These are phyloP conservation scores for Thereva unica DNA, from an alignment of 2,888 invertebrate genomes.

Conservation along the genomic window DNA sequence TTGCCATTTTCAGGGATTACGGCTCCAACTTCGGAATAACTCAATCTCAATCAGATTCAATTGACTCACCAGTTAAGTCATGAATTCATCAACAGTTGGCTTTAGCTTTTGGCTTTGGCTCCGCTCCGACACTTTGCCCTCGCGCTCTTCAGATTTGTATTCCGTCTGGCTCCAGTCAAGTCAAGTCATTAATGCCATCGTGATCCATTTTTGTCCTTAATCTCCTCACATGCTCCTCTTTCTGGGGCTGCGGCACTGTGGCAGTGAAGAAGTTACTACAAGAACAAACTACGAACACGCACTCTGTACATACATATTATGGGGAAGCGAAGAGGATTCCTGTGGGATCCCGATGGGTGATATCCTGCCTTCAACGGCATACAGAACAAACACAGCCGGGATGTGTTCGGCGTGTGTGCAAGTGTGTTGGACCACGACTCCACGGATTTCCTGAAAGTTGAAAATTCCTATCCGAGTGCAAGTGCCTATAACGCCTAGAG, in stretches of 20 bases:
- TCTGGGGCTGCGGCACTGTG: background rate
- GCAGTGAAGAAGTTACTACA: background rate
- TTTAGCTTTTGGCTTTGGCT: constrained; percentile 3
- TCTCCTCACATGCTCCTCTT: constrained; percentile 4
- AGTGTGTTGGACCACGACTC: too few species aligned
- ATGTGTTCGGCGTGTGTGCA: too few species aligned
- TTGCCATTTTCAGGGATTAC: constrained; percentile 29
- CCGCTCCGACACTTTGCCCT: constrained; percentile 1
- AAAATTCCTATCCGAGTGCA: background rate
- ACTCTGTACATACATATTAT: too few species aligned
- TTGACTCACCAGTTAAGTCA: constrained; percentile 7
- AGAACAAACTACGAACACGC: too few species aligned
- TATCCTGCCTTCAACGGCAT: too few species aligned
- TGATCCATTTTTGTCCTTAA: constrained; percentile 27
- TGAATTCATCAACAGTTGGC: constrained; percentile 18
- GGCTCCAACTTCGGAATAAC: constrained; percentile 24
- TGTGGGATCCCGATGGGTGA: too few species aligned
- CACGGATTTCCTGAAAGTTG: background rate
- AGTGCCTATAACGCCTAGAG: constrained; percentile 6
- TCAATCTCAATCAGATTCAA: constrained; percentile 31
- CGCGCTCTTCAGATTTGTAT: background rate
- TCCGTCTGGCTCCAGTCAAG: constrained; percentile 6
- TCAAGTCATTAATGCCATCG: constrained; percentile 24
- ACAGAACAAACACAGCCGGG: too few species aligned
- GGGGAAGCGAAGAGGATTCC: too few species aligned